Conservation (phyloP, 37 sponge, comb jelly and placozoan genomes). For the Theonella swinhoei region DNA sequence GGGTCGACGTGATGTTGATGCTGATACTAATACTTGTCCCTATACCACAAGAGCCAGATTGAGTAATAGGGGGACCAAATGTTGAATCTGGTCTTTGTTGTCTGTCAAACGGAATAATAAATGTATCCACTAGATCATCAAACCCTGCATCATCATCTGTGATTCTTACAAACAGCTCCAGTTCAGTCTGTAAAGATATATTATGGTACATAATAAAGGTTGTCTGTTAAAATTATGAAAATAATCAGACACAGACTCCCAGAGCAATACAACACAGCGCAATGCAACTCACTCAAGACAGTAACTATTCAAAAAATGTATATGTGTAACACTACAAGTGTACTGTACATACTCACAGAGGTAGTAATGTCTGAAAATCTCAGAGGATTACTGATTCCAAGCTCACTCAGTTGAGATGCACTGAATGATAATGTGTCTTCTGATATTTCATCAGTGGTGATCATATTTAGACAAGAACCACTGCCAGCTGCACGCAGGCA, state of each 20-base stretch:
- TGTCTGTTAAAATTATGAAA: no score
- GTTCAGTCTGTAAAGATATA: background rate
- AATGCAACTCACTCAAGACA: no score
- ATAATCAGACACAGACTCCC: no score
- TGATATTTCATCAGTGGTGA: background rate
- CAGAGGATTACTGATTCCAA: background rate
- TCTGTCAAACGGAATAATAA: background rate
- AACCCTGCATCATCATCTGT: background rate
- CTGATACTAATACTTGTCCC: background rate
- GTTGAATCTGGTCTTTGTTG: background rate
- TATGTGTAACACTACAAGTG: no score
- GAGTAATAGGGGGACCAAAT: background rate
- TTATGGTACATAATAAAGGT: no score
- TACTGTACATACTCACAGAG: background rate
- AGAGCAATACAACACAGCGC: no score
- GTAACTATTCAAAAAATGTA: no score
- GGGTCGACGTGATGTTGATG: no score
- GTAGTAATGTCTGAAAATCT: background rate
- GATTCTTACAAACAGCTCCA: background rate
- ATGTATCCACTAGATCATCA: background rate
- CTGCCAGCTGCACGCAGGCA: background rate
- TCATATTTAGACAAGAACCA: background rate
- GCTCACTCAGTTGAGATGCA: background rate
- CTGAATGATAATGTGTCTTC: background rate
- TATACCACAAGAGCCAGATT: background rate